phyloP scores from a whole-genome alignment of 2,888 invertebrate species.

The Amphipoea lucens region DNA sequence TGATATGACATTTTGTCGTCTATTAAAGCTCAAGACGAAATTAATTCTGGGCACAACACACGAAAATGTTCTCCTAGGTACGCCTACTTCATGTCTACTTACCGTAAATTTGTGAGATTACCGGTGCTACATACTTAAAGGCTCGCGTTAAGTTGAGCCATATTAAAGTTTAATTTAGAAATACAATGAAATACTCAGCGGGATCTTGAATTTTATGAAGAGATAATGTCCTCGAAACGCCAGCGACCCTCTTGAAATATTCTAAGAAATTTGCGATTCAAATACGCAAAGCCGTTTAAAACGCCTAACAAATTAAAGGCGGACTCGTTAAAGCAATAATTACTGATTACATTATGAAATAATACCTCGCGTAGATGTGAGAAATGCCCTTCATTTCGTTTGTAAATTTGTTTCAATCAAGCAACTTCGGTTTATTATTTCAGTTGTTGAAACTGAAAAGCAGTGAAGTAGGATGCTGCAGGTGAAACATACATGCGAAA shows the following conservation, averaged over 20 bases:
- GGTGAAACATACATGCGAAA: slow-evolving; percentile 29
- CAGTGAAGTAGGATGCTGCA: slow-evolving; percentile 30
- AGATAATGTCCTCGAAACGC: slow-evolving; percentile 89
- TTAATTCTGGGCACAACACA: slow-evolving; percentile 44
- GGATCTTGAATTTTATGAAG: slow-evolving; percentile 90
- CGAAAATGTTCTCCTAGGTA: slow-evolving; percentile 35
- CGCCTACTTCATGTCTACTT: slow-evolving; percentile 35
- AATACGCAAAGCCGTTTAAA: slow-evolving; percentile 90
- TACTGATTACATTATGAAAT: slow-evolving; percentile 89
- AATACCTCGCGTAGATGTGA: slow-evolving; percentile 76
- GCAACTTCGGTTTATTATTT: slow-evolving; percentile 31
- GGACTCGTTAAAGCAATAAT: slow-evolving; percentile 89
- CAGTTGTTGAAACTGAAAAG: slow-evolving; percentile 23
- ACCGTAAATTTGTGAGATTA: slow-evolving; percentile 61
- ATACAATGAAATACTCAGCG: slow-evolving; percentile 86
- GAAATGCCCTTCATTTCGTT: slow-evolving; percentile 59
- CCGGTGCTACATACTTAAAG: slow-evolving; percentile 61
- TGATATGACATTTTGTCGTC: slow-evolving; percentile 30
- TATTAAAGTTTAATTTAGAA: slow-evolving; percentile 83
- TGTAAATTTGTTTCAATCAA: slow-evolving; percentile 54
- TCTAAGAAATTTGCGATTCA: slow-evolving; percentile 90
- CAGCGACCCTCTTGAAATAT: slow-evolving; percentile 89
- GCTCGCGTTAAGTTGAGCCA: slow-evolving; percentile 68
- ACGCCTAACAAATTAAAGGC: slow-evolving; percentile 90
- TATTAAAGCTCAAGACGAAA: slow-evolving; percentile 27